Conservation (phyloP, 2,797 vertebrate species). For the Discoglossus pictus region DNA sequence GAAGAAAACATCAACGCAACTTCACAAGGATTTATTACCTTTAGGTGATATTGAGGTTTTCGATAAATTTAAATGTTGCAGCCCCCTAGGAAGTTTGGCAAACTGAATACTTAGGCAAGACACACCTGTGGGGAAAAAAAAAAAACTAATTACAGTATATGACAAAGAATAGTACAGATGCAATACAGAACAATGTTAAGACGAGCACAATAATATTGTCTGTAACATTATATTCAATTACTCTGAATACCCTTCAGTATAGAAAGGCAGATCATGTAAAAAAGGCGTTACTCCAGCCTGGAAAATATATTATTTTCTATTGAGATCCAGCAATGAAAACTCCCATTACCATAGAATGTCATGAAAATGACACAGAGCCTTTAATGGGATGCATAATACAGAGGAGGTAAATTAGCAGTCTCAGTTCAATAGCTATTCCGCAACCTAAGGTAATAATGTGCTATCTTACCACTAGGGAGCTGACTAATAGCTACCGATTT, state of each 20-base stretch:
- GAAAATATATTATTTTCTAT: not conserved
- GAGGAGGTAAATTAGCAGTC: not conserved
- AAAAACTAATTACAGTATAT: not conserved
- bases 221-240: no score
- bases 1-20: not conserved
- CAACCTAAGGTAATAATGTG: no score
- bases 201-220: rapidly evolving
- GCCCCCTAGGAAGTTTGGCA: slow-evolving; percentile 89
- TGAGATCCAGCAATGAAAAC: not conserved
- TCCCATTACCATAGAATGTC: not conserved
- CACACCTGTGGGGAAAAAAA: slow-evolving; percentile 82
- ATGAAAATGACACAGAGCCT: no score
- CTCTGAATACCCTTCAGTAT: no score
- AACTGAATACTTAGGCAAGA: slow-evolving; percentile 88
- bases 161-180: not conserved
- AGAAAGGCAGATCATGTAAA: not conserved
- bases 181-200: not conserved
- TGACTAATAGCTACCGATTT: slow-evolving; percentile 6
- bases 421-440: slow-evolving; percentile 6
- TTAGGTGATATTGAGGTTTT: slow-evolving; percentile 95
- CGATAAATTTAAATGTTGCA: slow-evolving; percentile 93
- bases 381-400: no score
- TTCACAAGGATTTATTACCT: slow-evolving; percentile 73
- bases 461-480: not conserved
- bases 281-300: not conserved